Evolutionary conservation across 2,888 invertebrate genomes (phyloP).

Genomic region (Cataglyphis rosenhaueri): DNA sequence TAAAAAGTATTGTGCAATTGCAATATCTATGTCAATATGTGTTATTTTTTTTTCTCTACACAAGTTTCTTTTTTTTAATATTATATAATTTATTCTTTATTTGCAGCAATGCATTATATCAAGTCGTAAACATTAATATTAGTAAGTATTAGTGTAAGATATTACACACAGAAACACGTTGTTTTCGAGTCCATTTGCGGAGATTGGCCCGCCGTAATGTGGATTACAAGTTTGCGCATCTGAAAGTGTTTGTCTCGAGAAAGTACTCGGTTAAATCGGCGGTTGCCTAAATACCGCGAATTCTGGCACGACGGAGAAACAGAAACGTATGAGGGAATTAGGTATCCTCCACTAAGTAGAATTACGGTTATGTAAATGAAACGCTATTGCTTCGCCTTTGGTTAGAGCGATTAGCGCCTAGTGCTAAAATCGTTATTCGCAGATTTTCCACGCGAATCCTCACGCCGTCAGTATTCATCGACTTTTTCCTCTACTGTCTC

Average conservation of each 20-base stretch:
- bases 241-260: slow-evolving; percentile 57
- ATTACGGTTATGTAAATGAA: slow-evolving; percentile 84
- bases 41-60: not conserved
- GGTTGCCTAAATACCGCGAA: slow-evolving; percentile 34
- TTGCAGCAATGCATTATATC: not conserved
- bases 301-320: slow-evolving; percentile 61
- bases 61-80: not conserved
- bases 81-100: slow-evolving; percentile 6
- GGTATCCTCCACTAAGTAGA: slow-evolving; percentile 79
- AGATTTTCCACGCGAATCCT: slow-evolving; percentile 58
- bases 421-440: slow-evolving; percentile 61
- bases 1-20: not conserved
- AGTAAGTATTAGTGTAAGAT: slow-evolving; percentile 8
- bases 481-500: slow-evolving; percentile 30
- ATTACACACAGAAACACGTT: slow-evolving; percentile 37
- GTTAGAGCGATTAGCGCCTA: slow-evolving; percentile 68
- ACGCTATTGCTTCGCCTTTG: slow-evolving; percentile 72
- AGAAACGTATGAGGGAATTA: slow-evolving; percentile 73
- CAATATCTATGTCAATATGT: not conserved
- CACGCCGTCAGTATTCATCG: slow-evolving; percentile 6
- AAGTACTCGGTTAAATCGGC: slow-evolving; percentile 52
- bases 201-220: slow-evolving; percentile 46
- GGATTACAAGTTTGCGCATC: slow-evolving; percentile 51
- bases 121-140: slow-evolving; percentile 35
- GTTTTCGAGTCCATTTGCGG: slow-evolving; percentile 50